Conservation (phyloP, 2,113 vertebrate species). For the Lophura nycthemera region DNA sequence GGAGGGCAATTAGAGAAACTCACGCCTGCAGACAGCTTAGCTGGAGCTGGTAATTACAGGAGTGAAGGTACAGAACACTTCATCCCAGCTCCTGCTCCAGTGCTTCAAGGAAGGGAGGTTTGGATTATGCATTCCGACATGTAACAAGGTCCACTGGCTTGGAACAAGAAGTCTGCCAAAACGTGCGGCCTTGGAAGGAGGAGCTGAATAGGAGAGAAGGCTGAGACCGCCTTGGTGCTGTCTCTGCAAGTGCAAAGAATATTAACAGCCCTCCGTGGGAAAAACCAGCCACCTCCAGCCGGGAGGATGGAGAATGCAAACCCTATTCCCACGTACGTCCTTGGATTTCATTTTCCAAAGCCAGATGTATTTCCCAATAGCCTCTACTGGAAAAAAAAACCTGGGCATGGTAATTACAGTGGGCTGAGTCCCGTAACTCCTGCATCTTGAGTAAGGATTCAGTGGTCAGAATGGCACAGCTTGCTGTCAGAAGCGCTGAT, state of each 20-base stretch:
- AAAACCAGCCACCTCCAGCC: background rate
- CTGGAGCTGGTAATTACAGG: background rate
- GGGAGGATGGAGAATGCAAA: background rate
- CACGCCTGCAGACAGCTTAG: background rate
- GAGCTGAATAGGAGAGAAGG: background rate
- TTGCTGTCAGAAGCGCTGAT: accelerated
- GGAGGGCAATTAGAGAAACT: background rate
- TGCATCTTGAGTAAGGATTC: too few species aligned
- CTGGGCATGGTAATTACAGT: background rate
- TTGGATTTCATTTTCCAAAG: background rate
- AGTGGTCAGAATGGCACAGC: accelerated
- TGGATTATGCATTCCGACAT: slow-evolving; percentile 27
- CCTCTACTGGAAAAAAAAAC: background rate
- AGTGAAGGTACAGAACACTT: background rate
- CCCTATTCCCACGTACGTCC: background rate
- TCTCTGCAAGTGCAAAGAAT: background rate
- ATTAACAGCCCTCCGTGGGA: background rate
- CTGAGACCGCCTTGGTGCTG: background rate
- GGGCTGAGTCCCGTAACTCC: accelerated
- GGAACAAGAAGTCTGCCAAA: slow-evolving; percentile 70
- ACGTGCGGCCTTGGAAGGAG: background rate
- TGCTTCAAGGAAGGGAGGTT: background rate
- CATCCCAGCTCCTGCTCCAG: background rate
- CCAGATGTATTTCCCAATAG: accelerated
- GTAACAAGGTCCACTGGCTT: slow-evolving; percentile 64